A percentile compares a stretch with the other conserved stretches of the same genome.
phyloP scores from a whole-genome alignment of 2,888 invertebrate species.

The Xestoiulus laeticollis region DNA sequence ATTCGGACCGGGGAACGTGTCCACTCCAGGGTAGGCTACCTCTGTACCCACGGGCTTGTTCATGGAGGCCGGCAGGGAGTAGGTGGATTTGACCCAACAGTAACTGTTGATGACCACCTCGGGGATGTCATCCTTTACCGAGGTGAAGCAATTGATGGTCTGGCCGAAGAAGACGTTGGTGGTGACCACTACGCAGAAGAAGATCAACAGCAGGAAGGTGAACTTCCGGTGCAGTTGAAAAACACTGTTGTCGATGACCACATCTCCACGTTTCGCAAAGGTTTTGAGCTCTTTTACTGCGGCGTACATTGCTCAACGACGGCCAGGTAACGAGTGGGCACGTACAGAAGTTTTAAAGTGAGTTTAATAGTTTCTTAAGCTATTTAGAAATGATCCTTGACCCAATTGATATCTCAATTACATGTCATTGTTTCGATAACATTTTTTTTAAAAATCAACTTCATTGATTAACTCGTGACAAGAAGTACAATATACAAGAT shows the following conservation, averaged over 20 bases:
- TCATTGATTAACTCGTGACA: too few species aligned
- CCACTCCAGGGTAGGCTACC: constrained; percentile 57
- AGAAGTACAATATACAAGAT: too few species aligned
- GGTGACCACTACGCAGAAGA: constrained; percentile 52
- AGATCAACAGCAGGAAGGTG: constrained; percentile 45
- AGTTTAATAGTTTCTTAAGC: too few species aligned
- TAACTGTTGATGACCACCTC: constrained; percentile 90
- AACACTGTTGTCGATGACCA: constrained; percentile 52
- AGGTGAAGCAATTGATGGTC: constrained; percentile 52
- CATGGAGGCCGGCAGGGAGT: constrained; percentile 57
- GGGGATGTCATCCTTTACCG: constrained; percentile 74
- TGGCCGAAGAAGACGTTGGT: constrained; percentile 53
- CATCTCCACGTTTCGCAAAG: too few species aligned
- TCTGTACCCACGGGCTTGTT: constrained; percentile 56
- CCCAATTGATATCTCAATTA: too few species aligned
- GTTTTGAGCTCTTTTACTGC: too few species aligned
- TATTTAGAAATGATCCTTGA: too few species aligned
- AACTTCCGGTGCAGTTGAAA: constrained; percentile 53
- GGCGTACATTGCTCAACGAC: too few species aligned
- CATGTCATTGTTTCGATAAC: too few species aligned
- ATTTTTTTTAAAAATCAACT: too few species aligned
- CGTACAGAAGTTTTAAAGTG: too few species aligned
- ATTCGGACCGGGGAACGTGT: constrained; percentile 58
- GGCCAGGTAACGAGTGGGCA: too few species aligned
- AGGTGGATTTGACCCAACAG: constrained; percentile 56